Evolutionary conservation across 2,888 invertebrate genomes (phyloP), one percentile per base, ranked within the genome.

Genomic region (Nemapogon koenigi): DNA sequence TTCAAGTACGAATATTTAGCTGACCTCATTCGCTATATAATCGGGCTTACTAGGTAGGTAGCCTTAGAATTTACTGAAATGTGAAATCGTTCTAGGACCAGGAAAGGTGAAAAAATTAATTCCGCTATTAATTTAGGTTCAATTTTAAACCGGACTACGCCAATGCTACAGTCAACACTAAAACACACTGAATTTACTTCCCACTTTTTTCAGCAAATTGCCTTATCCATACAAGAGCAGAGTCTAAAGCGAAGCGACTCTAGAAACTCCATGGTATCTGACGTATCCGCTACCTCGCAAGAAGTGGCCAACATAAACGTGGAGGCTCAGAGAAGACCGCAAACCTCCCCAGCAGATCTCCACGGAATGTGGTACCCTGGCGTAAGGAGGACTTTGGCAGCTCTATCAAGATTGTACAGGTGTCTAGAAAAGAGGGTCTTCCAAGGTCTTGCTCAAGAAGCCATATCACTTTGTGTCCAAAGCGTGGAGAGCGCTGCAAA

Each of bases 311-410:
- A 80, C 48, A 82, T 87, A 29, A 84, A 78, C 41, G 76, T 57
- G 16, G 76, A 71, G 43, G 62, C 67, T 1, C 67, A 66, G 26
- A 43, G 67, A 1, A 36, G 70, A 41, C 51, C 75, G 10, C 64
- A 57, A 6, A 88, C 88, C 57, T 93, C 94, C 0, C 94, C 96
- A 0, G 95, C 97, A 0, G 98, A 99, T 79, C 80, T 98, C 19
- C 98, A 98, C 69, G 99, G 98, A 16, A 96, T 99, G 96, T 99
- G 99, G 99, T 99, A 98, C 69, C 99, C 99, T 0, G 97, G 95
- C 0, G 97, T 99, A 0, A 83, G 98, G 13, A 81, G 99, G 30
- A 97, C 98, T 0, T 70, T 99, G 13, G 94, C 97, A 14, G 97
- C 97, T 44, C 78, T 99, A 3, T 97, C 98, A 0, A 88, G 98